Conservation (phyloP, 2,113 vertebrate genomes). For the Trematocara nigrifrons region DNA sequence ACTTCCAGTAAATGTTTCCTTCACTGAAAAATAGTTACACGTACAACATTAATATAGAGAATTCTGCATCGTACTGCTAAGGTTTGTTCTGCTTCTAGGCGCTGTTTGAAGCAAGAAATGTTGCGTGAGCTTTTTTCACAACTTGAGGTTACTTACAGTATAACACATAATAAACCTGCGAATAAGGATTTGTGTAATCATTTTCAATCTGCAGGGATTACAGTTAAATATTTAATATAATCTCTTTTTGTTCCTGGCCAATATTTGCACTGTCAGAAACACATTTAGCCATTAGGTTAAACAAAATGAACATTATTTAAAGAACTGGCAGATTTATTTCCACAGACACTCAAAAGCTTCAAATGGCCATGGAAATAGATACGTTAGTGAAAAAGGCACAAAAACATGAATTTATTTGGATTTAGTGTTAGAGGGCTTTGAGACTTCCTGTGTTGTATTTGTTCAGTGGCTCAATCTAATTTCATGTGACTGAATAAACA, state of each 20-base stretch:
- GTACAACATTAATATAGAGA: not conserved
- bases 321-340: not conserved
- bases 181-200: not conserved
- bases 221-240: not conserved
- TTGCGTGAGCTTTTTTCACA: not conserved
- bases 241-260: not conserved
- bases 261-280: not conserved
- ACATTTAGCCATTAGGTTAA: not conserved
- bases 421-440: not conserved
- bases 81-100: not conserved
- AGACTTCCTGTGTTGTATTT: not conserved
- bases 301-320: not conserved
- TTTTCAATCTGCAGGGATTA: not conserved
- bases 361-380: not conserved
- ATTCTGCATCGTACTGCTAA: not conserved
- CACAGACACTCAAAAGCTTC: not conserved
- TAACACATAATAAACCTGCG: not conserved
- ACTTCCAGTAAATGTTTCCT: not conserved
- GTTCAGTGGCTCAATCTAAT: not conserved
- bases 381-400: not conserved
- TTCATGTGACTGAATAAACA: not conserved
- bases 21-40: not conserved
- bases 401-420: not conserved
- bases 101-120: not conserved
- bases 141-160: not conserved